Conservation (phyloP, 1,140 invertebrate species). For the Scaptomyza graminum region DNA sequence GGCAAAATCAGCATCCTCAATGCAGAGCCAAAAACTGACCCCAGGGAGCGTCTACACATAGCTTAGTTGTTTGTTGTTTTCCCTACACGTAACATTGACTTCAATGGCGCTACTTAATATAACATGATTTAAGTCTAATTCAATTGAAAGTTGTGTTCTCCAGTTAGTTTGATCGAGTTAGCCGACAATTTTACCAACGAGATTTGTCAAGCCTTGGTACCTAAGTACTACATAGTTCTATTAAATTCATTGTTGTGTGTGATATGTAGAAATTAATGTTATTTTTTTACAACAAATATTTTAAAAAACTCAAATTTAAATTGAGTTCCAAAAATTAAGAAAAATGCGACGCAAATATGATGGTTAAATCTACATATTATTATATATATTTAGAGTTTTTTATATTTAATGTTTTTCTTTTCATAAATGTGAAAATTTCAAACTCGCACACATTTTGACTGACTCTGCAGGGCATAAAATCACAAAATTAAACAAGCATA, state of each 20-base stretch:
- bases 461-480: background rate
- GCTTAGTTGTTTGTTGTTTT: slow-evolving; percentile 15
- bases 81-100: background rate
- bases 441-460: background rate
- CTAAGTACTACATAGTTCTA: background rate
- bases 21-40: slow-evolving; percentile 10
- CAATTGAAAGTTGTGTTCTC: slow-evolving; percentile 1
- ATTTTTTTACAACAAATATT: no score
- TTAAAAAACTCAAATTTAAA: no score
- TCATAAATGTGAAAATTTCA: no score
- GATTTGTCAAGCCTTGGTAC: no score
- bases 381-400: background rate
- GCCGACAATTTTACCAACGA: no score
- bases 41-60: background rate
- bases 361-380: background rate
- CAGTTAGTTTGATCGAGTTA: slow-evolving; percentile 1
- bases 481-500: background rate
- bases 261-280: no score
- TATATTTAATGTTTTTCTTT: no score
- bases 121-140: slow-evolving; percentile 13
- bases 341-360: no score
- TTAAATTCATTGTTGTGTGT: no score
- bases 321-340: no score
- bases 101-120: slow-evolving; percentile 6
- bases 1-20: slow-evolving; percentile 16